phyloP scores from a whole-genome alignment of 1,140 invertebrate species.

The Homarus americanus region DNA sequence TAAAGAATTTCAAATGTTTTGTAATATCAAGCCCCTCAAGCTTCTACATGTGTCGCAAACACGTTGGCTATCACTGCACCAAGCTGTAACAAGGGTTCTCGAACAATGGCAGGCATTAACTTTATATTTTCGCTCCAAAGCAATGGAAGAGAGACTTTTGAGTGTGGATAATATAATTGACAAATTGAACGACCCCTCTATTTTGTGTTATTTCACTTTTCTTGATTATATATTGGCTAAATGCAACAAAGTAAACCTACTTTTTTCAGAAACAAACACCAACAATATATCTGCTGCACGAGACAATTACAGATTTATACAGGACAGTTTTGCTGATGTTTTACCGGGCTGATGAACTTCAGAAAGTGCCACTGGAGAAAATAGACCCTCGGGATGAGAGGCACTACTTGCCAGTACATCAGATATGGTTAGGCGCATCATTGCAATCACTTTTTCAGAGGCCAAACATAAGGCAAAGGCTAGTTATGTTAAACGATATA shows the following conservation, averaged over 20 bases:
- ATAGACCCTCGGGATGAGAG: neutral
- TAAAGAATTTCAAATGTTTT: too few relatives aligned
- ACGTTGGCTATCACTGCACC: conserved; percentile 30
- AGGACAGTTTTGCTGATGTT: conserved; percentile 7
- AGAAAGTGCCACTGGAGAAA: neutral
- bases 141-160: neutral
- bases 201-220: neutral
- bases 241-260: neutral
- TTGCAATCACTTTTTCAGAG: conserved; percentile 10
- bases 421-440: neutral
- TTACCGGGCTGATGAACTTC: neutral
- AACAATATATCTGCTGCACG: neutral
- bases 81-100: conserved; percentile 13
- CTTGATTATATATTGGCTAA: conserved; percentile 15
- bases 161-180: neutral
- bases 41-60: neutral
- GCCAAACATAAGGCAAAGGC: neutral
- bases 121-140: neutral
- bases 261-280: conserved; percentile 8
- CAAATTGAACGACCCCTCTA: neutral
- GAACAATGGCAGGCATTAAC: conserved; percentile 6
- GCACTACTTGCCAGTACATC: too few relatives aligned
- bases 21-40: too few relatives aligned
- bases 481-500: neutral
- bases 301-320: too few relatives aligned